These are phyloP conservation scores for Asarcornis scutulata DNA, from an alignment of 2,113 vertebrate genomes.

Conservation along the genomic window DNA sequence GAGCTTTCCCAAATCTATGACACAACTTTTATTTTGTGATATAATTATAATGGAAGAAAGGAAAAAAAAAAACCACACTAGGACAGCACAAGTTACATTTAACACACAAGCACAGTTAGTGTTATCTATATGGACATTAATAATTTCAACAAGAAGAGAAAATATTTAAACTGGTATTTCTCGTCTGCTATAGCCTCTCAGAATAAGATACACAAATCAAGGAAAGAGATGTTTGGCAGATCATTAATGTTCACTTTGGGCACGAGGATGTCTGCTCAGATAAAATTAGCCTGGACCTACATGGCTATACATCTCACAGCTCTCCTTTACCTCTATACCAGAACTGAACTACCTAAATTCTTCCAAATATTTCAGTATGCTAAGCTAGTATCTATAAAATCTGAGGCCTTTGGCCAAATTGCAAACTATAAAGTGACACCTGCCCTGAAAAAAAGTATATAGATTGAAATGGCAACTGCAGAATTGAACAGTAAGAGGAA, in stretches of 20 bases:
- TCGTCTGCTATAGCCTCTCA: background rate
- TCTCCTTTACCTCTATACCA: background rate
- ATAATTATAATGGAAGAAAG: background rate
- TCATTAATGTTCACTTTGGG: background rate
- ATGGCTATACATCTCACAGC: rapidly evolving
- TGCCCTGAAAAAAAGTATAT: background rate
- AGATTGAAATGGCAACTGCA: background rate
- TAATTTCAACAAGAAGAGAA: background rate
- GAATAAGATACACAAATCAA: background rate
- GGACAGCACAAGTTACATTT: background rate
- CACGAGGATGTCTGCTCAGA: rapidly evolving
- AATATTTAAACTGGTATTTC: background rate
- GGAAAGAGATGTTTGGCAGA: background rate
- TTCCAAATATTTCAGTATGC: background rate
- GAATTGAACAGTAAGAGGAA: background rate
- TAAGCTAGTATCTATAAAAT: background rate
- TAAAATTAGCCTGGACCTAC: background rate
- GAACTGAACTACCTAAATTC: background rate
- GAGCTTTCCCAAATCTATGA: background rate
- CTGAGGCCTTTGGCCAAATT: background rate
- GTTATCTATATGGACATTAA: background rate
- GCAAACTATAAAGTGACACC: background rate
- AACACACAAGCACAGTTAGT: background rate
- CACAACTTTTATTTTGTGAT: background rate
- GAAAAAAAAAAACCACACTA: background rate